These are phyloP conservation scores for Campylomormyrus tamandua DNA, from an alignment of 2,113 vertebrate genomes.

Conservation along the genomic window DNA sequence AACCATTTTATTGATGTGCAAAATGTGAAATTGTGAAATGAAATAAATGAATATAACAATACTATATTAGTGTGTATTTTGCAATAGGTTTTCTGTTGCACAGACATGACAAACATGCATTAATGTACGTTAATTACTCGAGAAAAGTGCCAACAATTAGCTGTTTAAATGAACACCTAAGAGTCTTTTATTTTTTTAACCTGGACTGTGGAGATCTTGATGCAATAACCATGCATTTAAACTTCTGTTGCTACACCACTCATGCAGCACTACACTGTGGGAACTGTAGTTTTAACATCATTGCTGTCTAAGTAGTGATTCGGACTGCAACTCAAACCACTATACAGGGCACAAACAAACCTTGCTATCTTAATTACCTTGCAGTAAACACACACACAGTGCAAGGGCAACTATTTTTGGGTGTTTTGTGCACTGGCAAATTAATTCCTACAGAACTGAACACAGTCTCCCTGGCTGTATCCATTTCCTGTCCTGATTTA, in stretches of 20 bases:
- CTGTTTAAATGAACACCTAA: neutral
- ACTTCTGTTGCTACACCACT: neutral
- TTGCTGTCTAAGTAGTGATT: neutral
- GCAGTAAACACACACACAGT: neutral
- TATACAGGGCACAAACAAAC: neutral
- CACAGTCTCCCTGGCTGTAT: neutral
- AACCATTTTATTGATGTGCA: neutral
- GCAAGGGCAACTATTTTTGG: neutral
- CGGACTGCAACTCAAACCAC: neutral
- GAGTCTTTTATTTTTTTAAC: neutral
- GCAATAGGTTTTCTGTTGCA: neutral
- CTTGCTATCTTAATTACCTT: neutral
- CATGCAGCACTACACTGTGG: neutral
- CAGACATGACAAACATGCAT: neutral
- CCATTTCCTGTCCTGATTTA: neutral
- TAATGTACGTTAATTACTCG: neutral
- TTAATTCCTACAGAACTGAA: neutral
- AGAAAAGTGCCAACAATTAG: neutral
- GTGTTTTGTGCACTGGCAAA: neutral
- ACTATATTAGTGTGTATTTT: neutral
- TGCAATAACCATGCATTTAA: neutral
- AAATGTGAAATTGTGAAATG: neutral
- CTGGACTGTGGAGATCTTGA: neutral
- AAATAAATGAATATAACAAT: neutral
- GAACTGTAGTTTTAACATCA: neutral